These are phyloP conservation scores for Pristionchus pacificus DNA, from an alignment of 1,140 invertebrate genomes.

Conservation along the genomic window DNA sequence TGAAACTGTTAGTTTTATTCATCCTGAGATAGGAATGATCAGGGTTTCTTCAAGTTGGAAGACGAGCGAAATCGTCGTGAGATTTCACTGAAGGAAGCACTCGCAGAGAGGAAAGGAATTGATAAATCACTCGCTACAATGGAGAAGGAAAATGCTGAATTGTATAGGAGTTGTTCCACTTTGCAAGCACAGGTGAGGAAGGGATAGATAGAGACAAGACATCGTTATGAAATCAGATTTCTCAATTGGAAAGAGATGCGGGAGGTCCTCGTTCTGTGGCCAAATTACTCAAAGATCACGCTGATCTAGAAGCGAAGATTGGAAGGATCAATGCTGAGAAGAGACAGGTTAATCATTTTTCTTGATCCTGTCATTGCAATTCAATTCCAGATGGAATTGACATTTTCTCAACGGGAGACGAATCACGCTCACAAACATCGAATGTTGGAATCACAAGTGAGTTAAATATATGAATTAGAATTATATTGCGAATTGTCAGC, in stretches of 20 bases:
- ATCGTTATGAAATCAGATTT: slow-evolving; percentile 20
- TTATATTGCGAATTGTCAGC: slow-evolving; percentile 15
- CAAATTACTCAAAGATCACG: slow-evolving; percentile 22
- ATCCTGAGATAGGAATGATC: slow-evolving; percentile 6
- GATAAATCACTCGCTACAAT: slow-evolving; percentile 35
- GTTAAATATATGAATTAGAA: too few species aligned
- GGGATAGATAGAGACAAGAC: neutral
- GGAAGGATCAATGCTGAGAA: slow-evolving; percentile 10
- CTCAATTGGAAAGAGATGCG: slow-evolving; percentile 14
- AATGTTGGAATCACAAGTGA: neutral
- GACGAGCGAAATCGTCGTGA: slow-evolving; percentile 29
- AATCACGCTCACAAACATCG: neutral
- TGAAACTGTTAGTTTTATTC: slow-evolving; percentile 20
- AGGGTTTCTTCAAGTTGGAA: slow-evolving; percentile 27
- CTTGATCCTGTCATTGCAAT: too few species aligned
- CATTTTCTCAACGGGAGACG: neutral
- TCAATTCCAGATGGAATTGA: neutral
- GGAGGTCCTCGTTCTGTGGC: slow-evolving; percentile 21
- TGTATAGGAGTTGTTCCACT: slow-evolving; percentile 29
- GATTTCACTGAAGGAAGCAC: slow-evolving; percentile 21
- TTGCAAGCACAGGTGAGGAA: slow-evolving; percentile 26
- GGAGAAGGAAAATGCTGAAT: slow-evolving; percentile 31
- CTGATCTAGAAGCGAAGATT: slow-evolving; percentile 5
- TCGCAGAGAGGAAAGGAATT: slow-evolving; percentile 27
- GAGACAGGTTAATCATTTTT: slow-evolving; percentile 20